Evolutionary conservation across 2,888 invertebrate genomes (phyloP), one percentile per base, ranked within the genome.

Genomic region (Sinopyrophorus schimmeli): DNA sequence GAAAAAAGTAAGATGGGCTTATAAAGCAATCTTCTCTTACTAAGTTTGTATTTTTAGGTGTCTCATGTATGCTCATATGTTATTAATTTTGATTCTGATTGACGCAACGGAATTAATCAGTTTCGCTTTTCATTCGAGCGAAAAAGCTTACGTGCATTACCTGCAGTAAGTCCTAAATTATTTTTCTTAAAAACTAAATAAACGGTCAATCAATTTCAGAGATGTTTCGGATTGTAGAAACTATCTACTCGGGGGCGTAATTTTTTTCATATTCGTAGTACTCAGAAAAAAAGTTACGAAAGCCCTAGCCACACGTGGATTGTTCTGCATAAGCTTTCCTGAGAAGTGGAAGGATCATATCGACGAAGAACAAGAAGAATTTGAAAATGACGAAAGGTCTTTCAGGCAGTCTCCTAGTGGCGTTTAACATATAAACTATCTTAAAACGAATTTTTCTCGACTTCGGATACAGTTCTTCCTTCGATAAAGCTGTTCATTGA

Each of bases 271-370:
- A 5, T 54, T 74, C 32, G 71, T 74, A 6, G 73, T 60, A 63
- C 78, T 55, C 65, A 74, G 62, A 62, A 79, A 70, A 66, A 78
- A 61, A 72, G 81, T 69, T 66, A 76, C 64, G 43, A 80, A 65
- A 70, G 70, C 69, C 1, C 65, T 54, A 6, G 32, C 38, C 10
- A 41, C 66, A 14, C 67, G 63, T 40, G 62, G 49, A 31, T 67
- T 71, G 2, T 70, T 62, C 38, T 72, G 73, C 3, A 62, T 70
- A 6, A 55, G 40, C 1, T 69, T 71, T 27, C 74, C 75, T 3
- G 67, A 68, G 49, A 68, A 67, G 1, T 75, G 75, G 74, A 59
- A 65, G 1, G 65, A 67, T 2, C 68, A 68, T 47, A 63, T 66
- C 7, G 70, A 74, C 47, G 67, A 69, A 9, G 73, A 73, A 38